Evolutionary conservation across 2,113 vertebrate species (phyloP), one percentile per base, ranked within the genome.

Genomic region (Spea bombifrons): DNA sequence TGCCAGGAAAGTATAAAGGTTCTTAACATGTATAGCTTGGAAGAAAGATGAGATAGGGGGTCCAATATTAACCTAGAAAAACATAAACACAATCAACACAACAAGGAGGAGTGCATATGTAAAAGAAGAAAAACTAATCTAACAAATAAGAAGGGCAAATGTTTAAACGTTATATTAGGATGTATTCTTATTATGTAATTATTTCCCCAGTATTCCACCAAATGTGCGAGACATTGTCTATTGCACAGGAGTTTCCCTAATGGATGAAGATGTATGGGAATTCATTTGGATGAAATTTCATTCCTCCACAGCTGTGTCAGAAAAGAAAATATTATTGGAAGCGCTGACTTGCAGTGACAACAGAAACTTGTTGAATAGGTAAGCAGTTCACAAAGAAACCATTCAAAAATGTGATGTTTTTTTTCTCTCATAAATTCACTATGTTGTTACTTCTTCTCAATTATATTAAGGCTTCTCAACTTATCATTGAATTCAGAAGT

Each of bases 241-340:
- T 92, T 99, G 97, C 86, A 98, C 97, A 0, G 97, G 96, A 78
- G 97, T 99, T 73, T 97, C 96, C 0, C 87, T 99, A 81, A 95
- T 99, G 91, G 97, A 99, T 85, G 97, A 99, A 88, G 97, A 98
- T 80, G 95, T 99, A 76, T 99, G 97, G 97, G 97, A 99, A 85
- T 99, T 99, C 86, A 96, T 99, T 84, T 99, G 97, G 97, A 99
- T 97, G 96, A 99, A 99, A 91, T 99, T 98, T 82, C 97, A 98
- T 89, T 98, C 96, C 3, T 94, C 94, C 8, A 94, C 87, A 8
- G 95, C 94, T 7, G 89, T 98, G 2, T 98, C 97, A 0, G 97
- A 98, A 88, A 98, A 97, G 89, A 99, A 98, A 89, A 95, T 98
- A 84, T 88, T 99, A 46, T 87, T 98, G 88, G 96, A 98, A 90